These are phyloP conservation scores for Leptodactylus fuscus DNA, from an alignment of 2,113 vertebrate species.

Conservation along the genomic window DNA sequence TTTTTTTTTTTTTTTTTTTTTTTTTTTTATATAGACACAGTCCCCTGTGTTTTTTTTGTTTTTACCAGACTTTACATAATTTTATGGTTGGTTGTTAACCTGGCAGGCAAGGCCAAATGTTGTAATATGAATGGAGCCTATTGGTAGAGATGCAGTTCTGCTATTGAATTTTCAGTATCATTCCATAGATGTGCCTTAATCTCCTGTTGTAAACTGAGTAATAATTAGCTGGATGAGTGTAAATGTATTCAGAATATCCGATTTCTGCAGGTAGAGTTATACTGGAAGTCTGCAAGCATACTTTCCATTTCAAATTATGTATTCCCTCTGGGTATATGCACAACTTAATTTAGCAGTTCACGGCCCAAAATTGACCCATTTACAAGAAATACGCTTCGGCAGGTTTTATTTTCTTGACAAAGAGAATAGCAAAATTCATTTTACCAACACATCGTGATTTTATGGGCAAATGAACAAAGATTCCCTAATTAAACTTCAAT, in stretches of 20 bases:
- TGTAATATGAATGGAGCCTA: background rate
- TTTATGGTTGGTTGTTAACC: background rate
- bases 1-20: too few species aligned
- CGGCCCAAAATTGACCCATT: slow-evolving; percentile 7
- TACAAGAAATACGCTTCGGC: slow-evolving; percentile 35
- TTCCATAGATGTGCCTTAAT: background rate
- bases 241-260: background rate
- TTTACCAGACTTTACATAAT: background rate
- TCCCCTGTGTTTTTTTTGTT: too few species aligned
- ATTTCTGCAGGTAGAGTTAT: background rate
- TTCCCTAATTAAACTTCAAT: slow-evolving; percentile 55
- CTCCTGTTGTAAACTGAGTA: background rate
- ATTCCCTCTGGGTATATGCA: slow-evolving; percentile 35
- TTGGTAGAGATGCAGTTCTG: background rate
- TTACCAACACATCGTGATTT: slow-evolving; percentile 33
- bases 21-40: too few species aligned
- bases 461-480: slow-evolving; percentile 45
- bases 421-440: slow-evolving; percentile 32
- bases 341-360: slow-evolving; percentile 40
- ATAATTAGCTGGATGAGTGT: background rate
- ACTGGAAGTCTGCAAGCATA: background rate
- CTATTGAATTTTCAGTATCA: background rate
- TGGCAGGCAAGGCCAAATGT: background rate
- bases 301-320: slow-evolving; percentile 25
- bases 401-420: slow-evolving; percentile 49